Evolutionary conservation across 1,140 invertebrate species (phyloP).

Genomic region (Saccostrea glomerata): DNA sequence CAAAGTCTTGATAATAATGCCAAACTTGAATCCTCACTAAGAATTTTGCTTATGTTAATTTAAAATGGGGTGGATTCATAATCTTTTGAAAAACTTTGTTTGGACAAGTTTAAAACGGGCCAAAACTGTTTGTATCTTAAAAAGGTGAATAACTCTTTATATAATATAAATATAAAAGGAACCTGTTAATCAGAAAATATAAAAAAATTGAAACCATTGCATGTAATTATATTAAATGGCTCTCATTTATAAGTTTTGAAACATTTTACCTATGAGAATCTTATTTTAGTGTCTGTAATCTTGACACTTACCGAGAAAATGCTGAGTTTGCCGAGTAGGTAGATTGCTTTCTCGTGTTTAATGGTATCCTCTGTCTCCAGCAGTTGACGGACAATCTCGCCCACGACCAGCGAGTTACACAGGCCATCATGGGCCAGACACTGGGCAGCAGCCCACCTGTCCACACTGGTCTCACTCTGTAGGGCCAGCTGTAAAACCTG

Average conservation of each 20-base stretch:
- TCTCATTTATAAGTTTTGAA: too few species aligned
- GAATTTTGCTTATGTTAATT: too few species aligned
- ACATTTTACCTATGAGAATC: too few species aligned
- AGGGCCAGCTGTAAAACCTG: constrained; percentile 66
- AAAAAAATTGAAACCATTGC: too few species aligned
- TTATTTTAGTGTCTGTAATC: neutral
- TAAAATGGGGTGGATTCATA: too few species aligned
- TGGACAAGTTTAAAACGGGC: too few species aligned
- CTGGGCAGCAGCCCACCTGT: constrained; percentile 77
- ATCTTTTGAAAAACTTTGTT: too few species aligned
- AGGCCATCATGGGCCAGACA: constrained; percentile 76
- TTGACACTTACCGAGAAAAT: constrained; percentile 71
- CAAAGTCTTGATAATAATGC: too few species aligned
- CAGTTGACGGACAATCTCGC: constrained; percentile 75
- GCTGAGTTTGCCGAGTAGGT: constrained; percentile 74
- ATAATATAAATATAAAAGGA: too few species aligned
- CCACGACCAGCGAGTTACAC: constrained; percentile 76
- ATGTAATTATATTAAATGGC: too few species aligned
- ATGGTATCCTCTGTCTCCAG: constrained; percentile 72
- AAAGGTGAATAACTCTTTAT: neutral
- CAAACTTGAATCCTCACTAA: too few species aligned
- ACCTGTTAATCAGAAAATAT: too few species aligned
- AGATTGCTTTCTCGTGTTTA: constrained; percentile 72
- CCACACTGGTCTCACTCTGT: constrained; percentile 62
- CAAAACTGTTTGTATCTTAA: neutral